Conservation (phyloP, 1,140 invertebrate genomes). For the Bombus fervidus region DNA sequence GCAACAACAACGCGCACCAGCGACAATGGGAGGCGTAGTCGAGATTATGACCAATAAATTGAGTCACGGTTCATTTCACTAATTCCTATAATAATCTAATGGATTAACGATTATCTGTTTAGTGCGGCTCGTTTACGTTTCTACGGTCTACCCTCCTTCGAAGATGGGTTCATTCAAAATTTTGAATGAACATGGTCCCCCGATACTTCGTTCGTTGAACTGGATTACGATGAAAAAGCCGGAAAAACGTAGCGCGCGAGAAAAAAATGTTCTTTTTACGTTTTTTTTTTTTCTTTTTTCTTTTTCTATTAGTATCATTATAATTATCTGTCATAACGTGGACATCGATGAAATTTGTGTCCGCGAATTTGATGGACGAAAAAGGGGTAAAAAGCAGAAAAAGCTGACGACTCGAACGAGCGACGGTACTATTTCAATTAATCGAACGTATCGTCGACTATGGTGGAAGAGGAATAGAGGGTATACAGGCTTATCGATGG, state of each 20-base stretch:
- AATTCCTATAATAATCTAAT: constrained; percentile 82
- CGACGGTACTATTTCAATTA: constrained; percentile 39
- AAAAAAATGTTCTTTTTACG: background rate
- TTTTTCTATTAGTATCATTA: background rate
- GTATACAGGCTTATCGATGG: constrained; percentile 37
- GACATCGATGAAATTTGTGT: background rate
- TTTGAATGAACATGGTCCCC: constrained; percentile 44
- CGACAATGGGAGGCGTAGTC: constrained; percentile 73
- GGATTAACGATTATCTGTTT: constrained; percentile 82
- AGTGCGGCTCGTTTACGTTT: constrained; percentile 78
- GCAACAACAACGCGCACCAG: constrained; percentile 65
- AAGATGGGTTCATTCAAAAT: constrained; percentile 42
- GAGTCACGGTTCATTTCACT: constrained; percentile 81
- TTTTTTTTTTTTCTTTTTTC: background rate
- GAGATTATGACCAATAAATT: constrained; percentile 82
- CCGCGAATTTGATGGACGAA: constrained; percentile 3
- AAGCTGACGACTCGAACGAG: background rate
- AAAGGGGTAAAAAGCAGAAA: constrained; percentile 1
- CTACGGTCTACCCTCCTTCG: background rate
- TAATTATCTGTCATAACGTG: background rate
- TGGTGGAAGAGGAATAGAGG: constrained; percentile 38
- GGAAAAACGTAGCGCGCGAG: constrained; percentile 31
- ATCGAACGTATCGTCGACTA: constrained; percentile 1
- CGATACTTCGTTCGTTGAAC: background rate
- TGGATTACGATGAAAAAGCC: constrained; percentile 10